phyloP scores from a whole-genome alignment of 2,797 vertebrate species.

The Oreortyx pictus region DNA sequence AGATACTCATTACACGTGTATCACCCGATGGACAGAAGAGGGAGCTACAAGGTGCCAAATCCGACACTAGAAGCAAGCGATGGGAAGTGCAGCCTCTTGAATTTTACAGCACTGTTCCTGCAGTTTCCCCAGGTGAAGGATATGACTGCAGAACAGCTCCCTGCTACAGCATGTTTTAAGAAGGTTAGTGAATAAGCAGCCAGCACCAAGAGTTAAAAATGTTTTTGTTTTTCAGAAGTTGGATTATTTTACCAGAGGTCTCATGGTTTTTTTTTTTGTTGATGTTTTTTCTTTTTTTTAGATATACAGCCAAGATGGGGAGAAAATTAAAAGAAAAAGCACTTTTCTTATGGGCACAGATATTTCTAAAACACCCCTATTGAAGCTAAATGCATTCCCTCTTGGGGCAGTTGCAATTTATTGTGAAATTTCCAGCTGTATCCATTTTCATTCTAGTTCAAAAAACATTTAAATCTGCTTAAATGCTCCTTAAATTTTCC shows the following conservation, averaged over 20 bases:
- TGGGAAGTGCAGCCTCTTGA: not conserved
- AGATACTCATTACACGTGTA: not conserved
- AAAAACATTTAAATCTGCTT: not conserved
- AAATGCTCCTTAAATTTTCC: not conserved
- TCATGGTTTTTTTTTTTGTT: too few relatives aligned
- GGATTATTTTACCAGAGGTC: not conserved
- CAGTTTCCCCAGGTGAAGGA: not conserved
- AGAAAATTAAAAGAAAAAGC: too few relatives aligned
- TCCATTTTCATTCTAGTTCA: not conserved
- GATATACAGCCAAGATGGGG: not conserved
- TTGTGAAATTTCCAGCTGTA: not conserved
- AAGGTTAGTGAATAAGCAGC: constrained; percentile 1
- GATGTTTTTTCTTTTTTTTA: not conserved
- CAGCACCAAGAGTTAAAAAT: not conserved
- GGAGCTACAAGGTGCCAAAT: constrained; percentile 28
- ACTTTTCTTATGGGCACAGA: rapidly evolving
- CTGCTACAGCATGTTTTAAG: not conserved
- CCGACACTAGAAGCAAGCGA: not conserved
- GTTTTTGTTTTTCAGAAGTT: not conserved
- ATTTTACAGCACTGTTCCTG: not conserved
- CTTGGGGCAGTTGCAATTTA: not conserved
- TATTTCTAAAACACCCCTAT: not conserved
- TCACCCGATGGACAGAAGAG: constrained; percentile 18
- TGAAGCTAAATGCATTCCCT: not conserved
- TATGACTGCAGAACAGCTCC: not conserved